Conservation (phyloP, 2,797 vertebrate genomes). For the Anguilla pacifica region DNA sequence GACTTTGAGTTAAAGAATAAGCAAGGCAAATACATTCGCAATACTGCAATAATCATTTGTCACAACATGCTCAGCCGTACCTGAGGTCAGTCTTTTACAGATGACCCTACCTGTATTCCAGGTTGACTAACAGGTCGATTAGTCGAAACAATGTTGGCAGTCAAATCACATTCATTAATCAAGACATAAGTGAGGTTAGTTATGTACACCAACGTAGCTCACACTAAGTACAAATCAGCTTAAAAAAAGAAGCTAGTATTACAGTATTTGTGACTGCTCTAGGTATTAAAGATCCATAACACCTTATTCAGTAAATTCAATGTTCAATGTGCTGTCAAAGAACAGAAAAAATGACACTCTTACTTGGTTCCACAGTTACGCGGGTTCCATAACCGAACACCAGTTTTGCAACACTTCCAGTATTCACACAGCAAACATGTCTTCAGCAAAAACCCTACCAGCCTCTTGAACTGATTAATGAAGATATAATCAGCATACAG, state of each 20-base stretch:
- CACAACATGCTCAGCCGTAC: not conserved
- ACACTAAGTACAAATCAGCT: not conserved
- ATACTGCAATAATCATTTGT: not conserved
- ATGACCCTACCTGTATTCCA: not conserved
- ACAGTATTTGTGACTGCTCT: not conserved
- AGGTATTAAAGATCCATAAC: not conserved
- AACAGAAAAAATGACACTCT: slow-evolving; percentile 7
- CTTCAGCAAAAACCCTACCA: slow-evolving; percentile 9
- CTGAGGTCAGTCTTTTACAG: not conserved
- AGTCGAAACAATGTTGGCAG: not conserved
- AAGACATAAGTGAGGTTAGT: not conserved
- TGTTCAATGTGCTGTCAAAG: not conserved
- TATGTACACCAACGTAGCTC: not conserved
- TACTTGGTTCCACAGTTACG: slow-evolving; percentile 29
- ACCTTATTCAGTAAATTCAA: not conserved
- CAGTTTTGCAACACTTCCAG: not conserved
- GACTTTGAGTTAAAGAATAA: not conserved
- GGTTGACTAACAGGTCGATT: not conserved
- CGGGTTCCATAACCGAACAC: slow-evolving; percentile 26
- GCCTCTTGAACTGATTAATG: not conserved
- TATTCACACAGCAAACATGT: slow-evolving; percentile 21
- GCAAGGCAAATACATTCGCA: not conserved
- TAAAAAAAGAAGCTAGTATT: not conserved
- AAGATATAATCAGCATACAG: not conserved
- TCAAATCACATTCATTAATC: not conserved